Evolutionary conservation across 2,797 vertebrate species (phyloP), one percentile per base, ranked within the genome.

Genomic region (Eulemur albifrons): DNA sequence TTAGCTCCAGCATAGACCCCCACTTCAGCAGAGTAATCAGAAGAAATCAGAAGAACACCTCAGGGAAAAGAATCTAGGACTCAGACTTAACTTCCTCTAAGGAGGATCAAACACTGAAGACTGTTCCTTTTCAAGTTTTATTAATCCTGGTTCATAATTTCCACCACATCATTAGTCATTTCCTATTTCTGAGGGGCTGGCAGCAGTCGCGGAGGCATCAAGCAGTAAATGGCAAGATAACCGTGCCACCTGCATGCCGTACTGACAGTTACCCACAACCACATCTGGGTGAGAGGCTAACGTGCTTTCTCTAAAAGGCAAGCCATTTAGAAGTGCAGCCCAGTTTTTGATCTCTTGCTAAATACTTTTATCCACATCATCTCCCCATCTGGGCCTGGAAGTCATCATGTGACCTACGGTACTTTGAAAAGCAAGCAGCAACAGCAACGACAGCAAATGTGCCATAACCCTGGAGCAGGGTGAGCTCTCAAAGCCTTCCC

Each of bases 101-200:
- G 95, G 97, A 98, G 98, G 98, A 99, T 99, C 98, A 98, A 99
- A 99, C 98, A 93, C 97, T 95, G 98, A 97, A 98, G 98, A 98
- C 98, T 97, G 98, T 97, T 98, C 98, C 98, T 98, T 99, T 99
- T 98, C 98, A 99, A 98, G 98, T 98, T 98, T 98, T 98, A 98
- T 99, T 98, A 98, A 99, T 98, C 98, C 98, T 98, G 98, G 94
- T 98, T 98, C 98, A 98, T 98, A 98, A 98, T 98, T 98, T 98
- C 98, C 97, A 98, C 98, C 98, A 98, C 98, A 98, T 98, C 98
- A 98, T 98, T 98, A 98, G 98, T 99, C 98, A 98, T 98, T 98
- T 99, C 98, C 98, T 98, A 98, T 98, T 99, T 98, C 98, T 98
- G 98, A 98, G 98, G 98, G 93, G 98, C 97, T 98, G 97, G 98